Conservation (phyloP, 2,797 vertebrate species). For the Hemitrygon akajei region DNA sequence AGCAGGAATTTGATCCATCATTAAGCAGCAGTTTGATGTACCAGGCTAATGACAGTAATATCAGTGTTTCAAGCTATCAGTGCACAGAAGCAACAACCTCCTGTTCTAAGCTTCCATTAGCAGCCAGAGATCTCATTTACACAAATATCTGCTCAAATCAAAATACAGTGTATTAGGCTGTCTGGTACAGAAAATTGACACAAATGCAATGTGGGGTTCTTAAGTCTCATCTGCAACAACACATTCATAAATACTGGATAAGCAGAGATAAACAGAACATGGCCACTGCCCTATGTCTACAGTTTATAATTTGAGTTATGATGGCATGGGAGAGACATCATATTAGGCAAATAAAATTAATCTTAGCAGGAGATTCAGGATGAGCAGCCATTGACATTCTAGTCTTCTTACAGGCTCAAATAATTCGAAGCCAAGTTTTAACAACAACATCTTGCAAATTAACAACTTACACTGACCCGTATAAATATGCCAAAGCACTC, state of each 20-base stretch:
- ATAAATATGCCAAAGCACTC: background rate
- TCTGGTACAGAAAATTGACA: background rate
- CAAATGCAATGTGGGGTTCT: background rate
- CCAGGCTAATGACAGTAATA: slow-evolving; percentile 37
- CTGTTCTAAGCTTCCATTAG: background rate
- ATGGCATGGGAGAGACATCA: background rate
- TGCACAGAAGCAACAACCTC: slow-evolving; percentile 28
- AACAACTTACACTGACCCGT: background rate
- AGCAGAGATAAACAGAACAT: background rate
- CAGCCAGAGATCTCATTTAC: slow-evolving; percentile 17
- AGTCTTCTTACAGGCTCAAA: background rate
- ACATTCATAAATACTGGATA: background rate
- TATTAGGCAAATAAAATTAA: slow-evolving; percentile 4
- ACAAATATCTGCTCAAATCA: slow-evolving; percentile 12
- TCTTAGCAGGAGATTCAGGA: background rate
- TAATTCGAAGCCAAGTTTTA: background rate
- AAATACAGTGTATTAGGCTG: background rate
- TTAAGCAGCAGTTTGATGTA: slow-evolving; percentile 34
- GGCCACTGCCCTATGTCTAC: background rate
- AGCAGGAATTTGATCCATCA: slow-evolving; percentile 39
- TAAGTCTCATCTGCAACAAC: background rate
- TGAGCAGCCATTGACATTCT: background rate
- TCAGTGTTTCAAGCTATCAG: slow-evolving; percentile 19
- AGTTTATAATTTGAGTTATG: background rate
- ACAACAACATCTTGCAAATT: background rate